Evolutionary conservation across 1,140 invertebrate species (phyloP).

Genomic region (Caenorhabditis brenneri): DNA sequence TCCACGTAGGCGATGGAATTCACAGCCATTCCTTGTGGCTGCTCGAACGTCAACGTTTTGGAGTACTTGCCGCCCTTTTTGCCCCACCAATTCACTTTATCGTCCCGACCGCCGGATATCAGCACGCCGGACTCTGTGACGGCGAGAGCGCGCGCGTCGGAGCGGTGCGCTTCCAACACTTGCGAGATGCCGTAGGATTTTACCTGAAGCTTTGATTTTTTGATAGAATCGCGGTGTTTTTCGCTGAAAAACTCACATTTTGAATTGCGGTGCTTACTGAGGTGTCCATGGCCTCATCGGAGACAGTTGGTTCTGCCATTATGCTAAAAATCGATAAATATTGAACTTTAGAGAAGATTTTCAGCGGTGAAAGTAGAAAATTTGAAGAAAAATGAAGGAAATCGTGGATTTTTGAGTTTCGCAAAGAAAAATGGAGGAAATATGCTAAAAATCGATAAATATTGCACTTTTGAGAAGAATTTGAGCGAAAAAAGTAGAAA

Average conservation of each 20-base stretch:
- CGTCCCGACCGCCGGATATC: slow-evolving; percentile 46
- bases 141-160: slow-evolving; percentile 8
- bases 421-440: not conserved
- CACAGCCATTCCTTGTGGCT: not conserved
- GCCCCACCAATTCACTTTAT: slow-evolving; percentile 30
- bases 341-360: not conserved
- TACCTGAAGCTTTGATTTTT: not conserved
- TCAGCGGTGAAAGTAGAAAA: no score
- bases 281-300: not conserved
- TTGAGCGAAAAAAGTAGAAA: no score
- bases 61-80: not conserved
- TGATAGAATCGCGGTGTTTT: not conserved
- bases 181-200: not conserved
- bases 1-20: slow-evolving; percentile 41
- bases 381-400: not conserved
- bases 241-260: not conserved
- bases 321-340: not conserved
- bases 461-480: not conserved
- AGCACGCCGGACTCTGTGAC: slow-evolving; percentile 6
- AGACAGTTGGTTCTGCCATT: not conserved
- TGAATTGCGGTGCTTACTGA: not conserved
- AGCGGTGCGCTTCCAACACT: slow-evolving; percentile 37
- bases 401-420: not conserved
- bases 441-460: not conserved
- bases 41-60: slow-evolving; percentile 11